Evolutionary conservation across 2,113 vertebrate genomes (phyloP), one percentile per base, ranked within the genome.

Genomic region (Furnarius figulus): DNA sequence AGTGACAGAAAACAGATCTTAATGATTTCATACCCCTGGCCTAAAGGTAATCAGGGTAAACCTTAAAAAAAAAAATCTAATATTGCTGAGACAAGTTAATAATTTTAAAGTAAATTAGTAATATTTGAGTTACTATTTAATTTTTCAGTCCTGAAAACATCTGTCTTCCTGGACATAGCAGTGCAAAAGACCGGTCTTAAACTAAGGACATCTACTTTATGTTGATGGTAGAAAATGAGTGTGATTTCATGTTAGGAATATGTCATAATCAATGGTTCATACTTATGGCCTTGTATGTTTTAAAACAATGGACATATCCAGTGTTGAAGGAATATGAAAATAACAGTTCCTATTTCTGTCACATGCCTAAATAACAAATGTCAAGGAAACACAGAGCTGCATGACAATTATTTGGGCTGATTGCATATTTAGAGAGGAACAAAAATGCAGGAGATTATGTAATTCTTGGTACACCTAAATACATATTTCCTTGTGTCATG

Each of bases 1-100:
- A 84, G 59, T 81, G 68, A 93, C 50, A 95, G 44, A 91, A 90
- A 95, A 50, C 53, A 79, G 71, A 85, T 66, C 28, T 25, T 61
- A 46, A 82, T 49, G 20, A 25, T 91, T 90, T 94, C 40, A 66
- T 85, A 85, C 24, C 10, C 58, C 58, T 71, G 50, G 20, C 15
- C 13, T 73, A 52, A 80, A 73, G 42, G 10, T 17, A 53, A n/a
- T 70, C 30, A 66, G 17, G 37, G 23, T 46, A 89, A 76, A n/a
- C 8, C 6, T 76, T 28, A 42, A 76, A 50, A 56, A 55, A 53
- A 75, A 46, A 33, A 39, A 18, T 14, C 8, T 16, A 66, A 65
- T 72, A 15, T 49, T 79, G 6, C 12, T 22, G 17, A 62, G 25
- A 18, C 9, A 58, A 59, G 4, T 33, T 62, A 83, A 50, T 67